Evolutionary conservation across 2,888 invertebrate species (phyloP).

Genomic region (Calameuta filiformis): DNA sequence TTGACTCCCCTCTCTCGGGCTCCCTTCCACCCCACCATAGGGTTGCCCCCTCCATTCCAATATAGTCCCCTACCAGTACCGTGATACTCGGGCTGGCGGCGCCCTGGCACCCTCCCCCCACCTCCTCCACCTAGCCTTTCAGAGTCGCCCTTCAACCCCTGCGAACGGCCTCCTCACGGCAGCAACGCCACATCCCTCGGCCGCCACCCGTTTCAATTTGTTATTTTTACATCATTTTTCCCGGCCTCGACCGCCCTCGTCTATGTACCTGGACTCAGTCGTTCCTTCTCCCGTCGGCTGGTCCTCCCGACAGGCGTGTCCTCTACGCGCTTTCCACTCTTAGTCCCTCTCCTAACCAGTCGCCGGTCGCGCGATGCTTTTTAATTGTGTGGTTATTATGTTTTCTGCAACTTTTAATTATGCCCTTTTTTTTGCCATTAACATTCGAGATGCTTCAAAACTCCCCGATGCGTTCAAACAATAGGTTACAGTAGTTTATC

Average conservation of each 20-base stretch:
- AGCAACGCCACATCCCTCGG: slow-evolving; percentile 26
- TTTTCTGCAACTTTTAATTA: slow-evolving; percentile 44
- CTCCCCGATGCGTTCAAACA: neutral
- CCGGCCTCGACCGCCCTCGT: slow-evolving; percentile 26
- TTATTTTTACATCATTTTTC: slow-evolving; percentile 60
- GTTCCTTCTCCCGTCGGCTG: slow-evolving; percentile 10
- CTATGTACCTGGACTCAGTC: slow-evolving; percentile 26
- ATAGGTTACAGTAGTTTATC: neutral
- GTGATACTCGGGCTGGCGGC: neutral
- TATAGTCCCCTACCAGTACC: neutral
- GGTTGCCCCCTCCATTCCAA: neutral
- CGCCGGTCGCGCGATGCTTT: slow-evolving; percentile 30
- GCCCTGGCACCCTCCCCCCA: slow-evolving; percentile 1
- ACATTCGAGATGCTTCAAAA: neutral
- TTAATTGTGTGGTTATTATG: slow-evolving; percentile 48
- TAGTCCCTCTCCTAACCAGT: neutral
- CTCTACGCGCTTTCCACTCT: neutral
- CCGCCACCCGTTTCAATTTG: slow-evolving; percentile 58
- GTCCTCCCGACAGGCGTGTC: neutral
- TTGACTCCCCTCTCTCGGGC: slow-evolving; percentile 11
- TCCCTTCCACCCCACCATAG: slow-evolving; percentile 5
- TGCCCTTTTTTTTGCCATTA: slow-evolving; percentile 9
- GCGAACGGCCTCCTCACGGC: slow-evolving; percentile 22
- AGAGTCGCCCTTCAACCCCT: slow-evolving; percentile 25
- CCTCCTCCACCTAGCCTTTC: slow-evolving; percentile 5